Conservation (phyloP, 2,888 invertebrate species). For the Pachliopta kotzebuea region DNA sequence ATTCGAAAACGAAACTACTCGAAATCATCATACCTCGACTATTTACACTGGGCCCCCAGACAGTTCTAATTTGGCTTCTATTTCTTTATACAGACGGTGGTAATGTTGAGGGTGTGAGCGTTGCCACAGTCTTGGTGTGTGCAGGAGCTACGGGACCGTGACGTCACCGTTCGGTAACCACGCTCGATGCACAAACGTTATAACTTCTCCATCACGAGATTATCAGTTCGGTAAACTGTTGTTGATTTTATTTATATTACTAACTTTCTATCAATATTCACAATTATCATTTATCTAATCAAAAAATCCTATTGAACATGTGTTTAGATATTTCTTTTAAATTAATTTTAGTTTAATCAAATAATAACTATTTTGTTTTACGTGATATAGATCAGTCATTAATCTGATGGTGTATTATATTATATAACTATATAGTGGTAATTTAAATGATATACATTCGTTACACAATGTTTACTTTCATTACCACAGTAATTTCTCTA, state of each 20-base stretch:
- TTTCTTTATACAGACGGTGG: conserved; percentile 38
- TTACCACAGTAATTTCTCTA: too few species aligned
- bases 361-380: too few species aligned
- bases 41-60: conserved; percentile 41
- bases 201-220: conserved; percentile 53
- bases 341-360: too few species aligned
- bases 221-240: conserved; percentile 52
- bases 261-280: neutral
- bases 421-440: too few species aligned
- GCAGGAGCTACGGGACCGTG: conserved; percentile 59
- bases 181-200: conserved; percentile 61
- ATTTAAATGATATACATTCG: too few species aligned
- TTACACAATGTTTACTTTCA: too few species aligned
- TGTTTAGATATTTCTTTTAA: too few species aligned
- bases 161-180: conserved; percentile 75
- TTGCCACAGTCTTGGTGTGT: conserved; percentile 34
- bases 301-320: too few species aligned
- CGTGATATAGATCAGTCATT: too few species aligned
- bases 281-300: neutral
- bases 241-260: conserved; percentile 35
- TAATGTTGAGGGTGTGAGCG: conserved; percentile 36
- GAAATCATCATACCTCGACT: conserved; percentile 41
- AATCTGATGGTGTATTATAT: too few species aligned
- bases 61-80: conserved; percentile 36
- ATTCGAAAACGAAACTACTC: conserved; percentile 61